A percentile compares a stretch with the other conserved stretches of the same genome.
Conservation (phyloP, 2,888 invertebrate species). For the Uloborus plumipes region DNA sequence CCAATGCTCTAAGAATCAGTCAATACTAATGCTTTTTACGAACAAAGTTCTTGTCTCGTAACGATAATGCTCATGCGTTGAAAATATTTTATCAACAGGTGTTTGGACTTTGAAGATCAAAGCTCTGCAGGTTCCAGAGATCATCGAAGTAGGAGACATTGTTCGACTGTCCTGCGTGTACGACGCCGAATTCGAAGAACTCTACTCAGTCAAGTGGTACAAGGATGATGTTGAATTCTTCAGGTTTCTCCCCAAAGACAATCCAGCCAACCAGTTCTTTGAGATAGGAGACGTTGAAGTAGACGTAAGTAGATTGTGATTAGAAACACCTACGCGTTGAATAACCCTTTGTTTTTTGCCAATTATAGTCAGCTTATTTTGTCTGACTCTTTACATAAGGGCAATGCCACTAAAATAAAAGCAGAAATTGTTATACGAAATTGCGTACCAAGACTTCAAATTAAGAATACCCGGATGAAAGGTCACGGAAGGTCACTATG, state of each 20-base stretch:
- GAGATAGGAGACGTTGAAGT: conserved; percentile 57
- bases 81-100: conserved; percentile 11
- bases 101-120: conserved; percentile 30
- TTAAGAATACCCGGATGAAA: too few species aligned
- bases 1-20: too few species aligned
- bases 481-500: too few species aligned
- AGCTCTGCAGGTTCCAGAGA: conserved; percentile 38
- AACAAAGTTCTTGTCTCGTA: too few species aligned
- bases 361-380: too few species aligned
- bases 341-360: too few species aligned
- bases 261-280: conserved; percentile 58
- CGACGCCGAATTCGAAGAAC: conserved; percentile 50
- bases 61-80: too few species aligned
- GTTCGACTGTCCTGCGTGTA: conserved; percentile 46
- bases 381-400: too few species aligned
- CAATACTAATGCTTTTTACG: too few species aligned
- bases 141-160: conserved; percentile 34
- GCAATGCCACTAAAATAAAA: too few species aligned
- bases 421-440: too few species aligned
- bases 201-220: conserved; percentile 63
- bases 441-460: too few species aligned
- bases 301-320: conserved; percentile 42
- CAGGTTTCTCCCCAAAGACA: conserved; percentile 55
- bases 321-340: not conserved
- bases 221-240: conserved; percentile 61